Base-by-base conservation (phyloP, 1,140 invertebrate genomes). In the Drosophila tani region DNA sequence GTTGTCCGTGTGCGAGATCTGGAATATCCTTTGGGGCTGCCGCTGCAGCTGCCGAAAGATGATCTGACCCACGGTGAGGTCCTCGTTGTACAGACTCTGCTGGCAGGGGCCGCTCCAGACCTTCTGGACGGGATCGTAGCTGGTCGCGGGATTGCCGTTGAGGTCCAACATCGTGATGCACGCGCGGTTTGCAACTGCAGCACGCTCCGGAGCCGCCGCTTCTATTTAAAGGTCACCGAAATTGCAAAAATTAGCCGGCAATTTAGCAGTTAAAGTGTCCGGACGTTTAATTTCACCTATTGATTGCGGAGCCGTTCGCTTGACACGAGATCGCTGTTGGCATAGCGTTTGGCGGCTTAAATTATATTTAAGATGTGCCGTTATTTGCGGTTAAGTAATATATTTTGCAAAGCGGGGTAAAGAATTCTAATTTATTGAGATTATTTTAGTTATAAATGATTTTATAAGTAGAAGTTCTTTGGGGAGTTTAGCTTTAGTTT, bases 1-100 rank as follows among this genome's bases (percentile, higher is more conserved):
- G 27, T 82, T 88, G 24, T 92, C 87, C 35, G 79, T 59, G 32
- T 87, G 75, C 3, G 92, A 92, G 7, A 91, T 81, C 57, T 92
- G 78, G 38, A 82, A 88, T 41, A 91, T 74, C 32, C 81, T 75
- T n/a, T 86, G 74, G 3, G 85, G 66, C 7, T 90, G 73, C 21
- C 47, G 66, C 27, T 90, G 85, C 60, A 90, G 24, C 50, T 76
- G 75, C 21, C 59, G 69, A 49, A 82, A 85, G 35, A 90, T 81
- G 6, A 90, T 82, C 47, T 90, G 86, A 15, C 85, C 84, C 15
- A 81, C 76, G 12, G 84, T 88, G 6, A 87, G 68, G 2, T 83
- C 84, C 24, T 87, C 73, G 51, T 87, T 83, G 59, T 81, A 88
- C 32, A 64, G 69, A 21, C 77, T 88, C 47, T 78, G 81, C 47